A percentile compares a stretch with the other conserved stretches of the same genome.
phyloP scores from a whole-genome alignment of 2,113 vertebrate genomes.

The Sarotherodon lohbergeri region DNA sequence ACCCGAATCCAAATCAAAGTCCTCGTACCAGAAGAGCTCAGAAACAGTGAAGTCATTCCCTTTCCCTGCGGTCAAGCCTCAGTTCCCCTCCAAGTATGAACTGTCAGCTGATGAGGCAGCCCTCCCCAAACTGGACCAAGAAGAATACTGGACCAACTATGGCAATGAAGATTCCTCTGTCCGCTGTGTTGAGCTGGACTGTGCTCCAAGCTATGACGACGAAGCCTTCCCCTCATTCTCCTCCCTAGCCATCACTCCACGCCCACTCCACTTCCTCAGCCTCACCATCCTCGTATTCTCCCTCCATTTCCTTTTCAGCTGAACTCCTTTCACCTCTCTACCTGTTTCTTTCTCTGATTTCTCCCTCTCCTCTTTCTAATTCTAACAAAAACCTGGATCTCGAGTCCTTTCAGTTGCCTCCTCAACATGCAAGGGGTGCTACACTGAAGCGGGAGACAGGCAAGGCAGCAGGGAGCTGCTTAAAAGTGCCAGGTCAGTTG shows the following conservation, averaged over 20 bases:
- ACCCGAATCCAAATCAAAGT: slow-evolving; percentile 79
- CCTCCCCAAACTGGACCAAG: slow-evolving; percentile 77
- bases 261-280: slow-evolving; percentile 43
- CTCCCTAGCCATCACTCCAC: slow-evolving; percentile 12
- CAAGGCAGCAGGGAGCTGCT: slow-evolving; percentile 16
- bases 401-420: slow-evolving; percentile 45
- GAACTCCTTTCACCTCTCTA: slow-evolving; percentile 23
- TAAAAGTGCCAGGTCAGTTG: background rate
- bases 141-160: slow-evolving; percentile 81
- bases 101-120: slow-evolving; percentile 68
- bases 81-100: slow-evolving; percentile 68
- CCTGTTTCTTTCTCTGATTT: slow-evolving; percentile 13
- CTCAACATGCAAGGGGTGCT: background rate
- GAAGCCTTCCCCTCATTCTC: slow-evolving; percentile 47
- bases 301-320: slow-evolving; percentile 72
- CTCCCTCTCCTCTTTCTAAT: slow-evolving; percentile 38
- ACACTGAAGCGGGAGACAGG: slow-evolving; percentile 36
- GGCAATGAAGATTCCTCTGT: slow-evolving; percentile 79
- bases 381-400: slow-evolving; percentile 50
- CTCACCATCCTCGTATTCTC: slow-evolving; percentile 40
- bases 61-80: slow-evolving; percentile 48
- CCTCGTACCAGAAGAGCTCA: slow-evolving; percentile 67
- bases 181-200: slow-evolving; percentile 73
- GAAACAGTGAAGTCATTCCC: slow-evolving; percentile 76
- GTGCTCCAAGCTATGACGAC: slow-evolving; percentile 61